phyloP scores from a whole-genome alignment of 1,140 invertebrate genomes.

The Macrosteles quadrilineatus region DNA sequence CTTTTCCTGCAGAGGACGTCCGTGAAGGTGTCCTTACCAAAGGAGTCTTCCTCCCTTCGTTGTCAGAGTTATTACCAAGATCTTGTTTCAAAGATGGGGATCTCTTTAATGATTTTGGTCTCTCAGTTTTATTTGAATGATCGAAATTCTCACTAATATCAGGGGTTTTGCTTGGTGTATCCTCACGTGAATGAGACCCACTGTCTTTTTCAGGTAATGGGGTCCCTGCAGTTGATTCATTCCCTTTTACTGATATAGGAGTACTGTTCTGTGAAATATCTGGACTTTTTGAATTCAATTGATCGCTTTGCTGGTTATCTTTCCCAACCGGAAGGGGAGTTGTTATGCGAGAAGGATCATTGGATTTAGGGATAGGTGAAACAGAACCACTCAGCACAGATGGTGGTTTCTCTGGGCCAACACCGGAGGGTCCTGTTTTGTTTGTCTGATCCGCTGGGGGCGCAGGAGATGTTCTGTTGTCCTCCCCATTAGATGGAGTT shows the following conservation, averaged over 20 bases:
- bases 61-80: conserved; percentile 2
- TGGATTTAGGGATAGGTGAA: not conserved
- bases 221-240: not conserved
- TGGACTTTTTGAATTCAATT: not conserved
- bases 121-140: not conserved
- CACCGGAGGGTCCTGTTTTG: not conserved
- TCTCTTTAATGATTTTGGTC: conserved; percentile 22
- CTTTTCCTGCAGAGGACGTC: not conserved
- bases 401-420: not conserved
- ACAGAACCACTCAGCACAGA: not conserved
- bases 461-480: not conserved
- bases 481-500: not conserved
- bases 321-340: not conserved
- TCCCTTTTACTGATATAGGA: not conserved
- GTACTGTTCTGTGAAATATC: conserved; percentile 1
- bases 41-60: conserved; percentile 17
- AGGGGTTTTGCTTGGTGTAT: not conserved
- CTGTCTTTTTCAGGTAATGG: not conserved
- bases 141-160: not conserved
- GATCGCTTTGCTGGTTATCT: not conserved
- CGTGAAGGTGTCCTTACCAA: conserved; percentile 12
- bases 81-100: conserved; percentile 15
- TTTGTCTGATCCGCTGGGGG: not conserved
- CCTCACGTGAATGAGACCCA: not conserved
- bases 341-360: not conserved